A percentile compares a stretch with the other conserved stretches of the same genome.
Evolutionary conservation across 2,113 vertebrate genomes (phyloP).

Genomic region (Perca schrenkii): DNA sequence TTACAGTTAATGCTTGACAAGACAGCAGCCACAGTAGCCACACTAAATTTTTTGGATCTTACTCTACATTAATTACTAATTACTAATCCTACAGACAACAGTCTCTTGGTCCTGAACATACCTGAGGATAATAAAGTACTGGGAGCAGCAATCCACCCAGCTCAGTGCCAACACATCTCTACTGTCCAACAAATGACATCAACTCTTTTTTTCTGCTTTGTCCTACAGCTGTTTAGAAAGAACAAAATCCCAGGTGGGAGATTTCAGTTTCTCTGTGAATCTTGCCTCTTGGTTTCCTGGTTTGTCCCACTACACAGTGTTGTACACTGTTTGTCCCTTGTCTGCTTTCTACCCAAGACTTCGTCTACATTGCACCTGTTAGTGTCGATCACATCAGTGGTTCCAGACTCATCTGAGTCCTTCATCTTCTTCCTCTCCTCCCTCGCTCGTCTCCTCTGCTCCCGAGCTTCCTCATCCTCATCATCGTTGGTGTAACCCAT

Average conservation of each 20-base stretch:
- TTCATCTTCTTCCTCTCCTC: constrained; percentile 90
- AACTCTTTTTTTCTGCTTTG: background rate
- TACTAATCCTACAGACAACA: background rate
- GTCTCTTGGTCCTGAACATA: background rate
- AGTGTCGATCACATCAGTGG: constrained; percentile 84
- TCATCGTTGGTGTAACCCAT: constrained; percentile 87
- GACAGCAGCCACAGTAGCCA: background rate
- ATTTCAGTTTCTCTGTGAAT: background rate
- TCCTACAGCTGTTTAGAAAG: background rate
- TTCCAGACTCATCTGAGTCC: constrained; percentile 85
- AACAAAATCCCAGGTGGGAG: background rate
- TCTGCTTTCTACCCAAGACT: background rate
- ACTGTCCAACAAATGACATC: background rate
- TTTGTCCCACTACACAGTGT: background rate
- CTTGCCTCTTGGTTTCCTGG: background rate
- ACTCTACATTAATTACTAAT: too few relatives aligned
- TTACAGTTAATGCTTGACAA: background rate
- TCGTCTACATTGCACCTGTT: constrained; percentile 85
- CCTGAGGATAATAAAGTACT: constrained; percentile 4
- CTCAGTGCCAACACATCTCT: background rate
- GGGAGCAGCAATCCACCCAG: constrained; percentile 14
- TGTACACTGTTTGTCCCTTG: background rate
- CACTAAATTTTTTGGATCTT: background rate
- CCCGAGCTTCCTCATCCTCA: constrained; percentile 93
- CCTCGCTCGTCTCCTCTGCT: constrained; percentile 91